Conservation (phyloP, 2,888 invertebrate genomes). For the Sphecodes monilicornis region DNA sequence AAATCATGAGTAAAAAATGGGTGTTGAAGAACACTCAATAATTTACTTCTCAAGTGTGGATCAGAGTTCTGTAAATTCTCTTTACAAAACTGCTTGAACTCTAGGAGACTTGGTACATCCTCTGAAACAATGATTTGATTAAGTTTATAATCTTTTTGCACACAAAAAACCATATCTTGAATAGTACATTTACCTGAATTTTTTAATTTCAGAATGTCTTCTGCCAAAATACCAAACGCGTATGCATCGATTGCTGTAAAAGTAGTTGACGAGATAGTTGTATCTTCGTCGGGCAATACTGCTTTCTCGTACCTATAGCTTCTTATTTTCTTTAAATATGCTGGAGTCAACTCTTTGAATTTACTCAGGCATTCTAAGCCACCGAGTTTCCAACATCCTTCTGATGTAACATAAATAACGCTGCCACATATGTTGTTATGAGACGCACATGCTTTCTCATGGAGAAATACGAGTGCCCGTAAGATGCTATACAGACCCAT, state of each 20-base stretch:
- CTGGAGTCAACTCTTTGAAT: constrained; percentile 88
- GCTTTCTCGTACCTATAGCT: constrained; percentile 90
- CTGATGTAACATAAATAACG: constrained; percentile 92
- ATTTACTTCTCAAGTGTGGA: constrained; percentile 88
- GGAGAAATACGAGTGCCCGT: constrained; percentile 92
- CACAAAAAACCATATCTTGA: background rate
- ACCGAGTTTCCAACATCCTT: constrained; percentile 95
- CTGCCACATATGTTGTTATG: constrained; percentile 94
- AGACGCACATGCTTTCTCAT: constrained; percentile 91
- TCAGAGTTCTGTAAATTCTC: constrained; percentile 89
- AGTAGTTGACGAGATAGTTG: constrained; percentile 80
- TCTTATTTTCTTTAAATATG: constrained; percentile 89
- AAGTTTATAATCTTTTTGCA: background rate
- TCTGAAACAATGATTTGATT: constrained; percentile 84
- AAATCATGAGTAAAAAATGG: constrained; percentile 94
- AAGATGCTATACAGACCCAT: constrained; percentile 93
- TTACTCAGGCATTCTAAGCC: constrained; percentile 93
- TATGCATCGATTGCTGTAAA: constrained; percentile 90
- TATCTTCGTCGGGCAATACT: constrained; percentile 89
- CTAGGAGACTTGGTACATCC: constrained; percentile 89
- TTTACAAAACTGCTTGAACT: constrained; percentile 90
- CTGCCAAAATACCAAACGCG: constrained; percentile 91
- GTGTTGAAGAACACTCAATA: constrained; percentile 89
- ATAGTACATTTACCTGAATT: constrained; percentile 77
- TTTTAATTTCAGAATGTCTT: constrained; percentile 89